phyloP scores from a whole-genome alignment of 1,140 invertebrate genomes.

The Drosophila elegans region DNA sequence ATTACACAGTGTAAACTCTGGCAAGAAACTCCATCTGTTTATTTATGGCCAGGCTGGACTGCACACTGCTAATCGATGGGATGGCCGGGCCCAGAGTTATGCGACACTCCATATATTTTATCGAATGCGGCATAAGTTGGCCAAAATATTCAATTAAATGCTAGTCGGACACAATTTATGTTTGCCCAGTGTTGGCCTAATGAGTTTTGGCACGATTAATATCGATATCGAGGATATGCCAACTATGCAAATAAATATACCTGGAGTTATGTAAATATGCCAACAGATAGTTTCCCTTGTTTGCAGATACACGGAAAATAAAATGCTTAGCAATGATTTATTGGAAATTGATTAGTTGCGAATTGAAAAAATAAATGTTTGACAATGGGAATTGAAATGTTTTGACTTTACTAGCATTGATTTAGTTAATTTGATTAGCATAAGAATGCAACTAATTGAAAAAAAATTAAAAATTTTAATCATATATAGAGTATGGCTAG shows the following conservation, averaged over 20 bases:
- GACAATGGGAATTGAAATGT: background rate
- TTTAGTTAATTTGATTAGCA: no score
- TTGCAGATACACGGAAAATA: conserved; percentile 14
- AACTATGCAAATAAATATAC: conserved; percentile 49
- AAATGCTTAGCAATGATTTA: background rate
- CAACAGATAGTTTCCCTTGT: background rate
- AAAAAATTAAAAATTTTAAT: no score
- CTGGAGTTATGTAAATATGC: background rate
- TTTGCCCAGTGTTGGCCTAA: conserved; percentile 49
- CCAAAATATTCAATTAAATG: conserved; percentile 79
- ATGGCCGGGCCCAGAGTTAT: conserved; percentile 51
- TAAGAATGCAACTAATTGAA: no score
- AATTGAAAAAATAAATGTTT: background rate
- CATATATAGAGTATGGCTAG: no score
- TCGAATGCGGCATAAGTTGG: conserved; percentile 66
- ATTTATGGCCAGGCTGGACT: conserved; percentile 62
- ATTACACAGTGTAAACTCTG: conserved; percentile 66
- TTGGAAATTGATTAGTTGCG: background rate
- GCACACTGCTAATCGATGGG: conserved; percentile 57
- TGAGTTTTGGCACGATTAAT: conserved; percentile 58
- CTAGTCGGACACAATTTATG: conserved; percentile 64
- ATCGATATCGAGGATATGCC: conserved; percentile 7
- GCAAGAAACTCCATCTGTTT: conserved; percentile 34
- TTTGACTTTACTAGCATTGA: no score
- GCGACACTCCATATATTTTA: conserved; percentile 72